Evolutionary conservation across 53 echinoderm and acorn worm species (phyloP).

Genomic region (Luidia sarsii): DNA sequence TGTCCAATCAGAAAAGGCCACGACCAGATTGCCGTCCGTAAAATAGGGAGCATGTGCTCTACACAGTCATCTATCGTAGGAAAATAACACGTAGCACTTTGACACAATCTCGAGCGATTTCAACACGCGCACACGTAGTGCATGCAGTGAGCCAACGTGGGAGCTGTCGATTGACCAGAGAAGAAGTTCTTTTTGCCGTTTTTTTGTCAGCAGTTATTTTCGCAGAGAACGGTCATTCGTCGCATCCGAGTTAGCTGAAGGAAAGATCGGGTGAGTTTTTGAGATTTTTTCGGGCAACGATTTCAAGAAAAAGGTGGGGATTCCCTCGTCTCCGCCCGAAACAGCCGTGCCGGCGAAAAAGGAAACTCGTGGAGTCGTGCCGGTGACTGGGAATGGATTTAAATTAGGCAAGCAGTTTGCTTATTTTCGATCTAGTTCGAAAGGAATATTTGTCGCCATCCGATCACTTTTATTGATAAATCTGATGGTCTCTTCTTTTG

Average conservation of each 20-base stretch:
- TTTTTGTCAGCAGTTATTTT: neutral
- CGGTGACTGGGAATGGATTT: too few species aligned
- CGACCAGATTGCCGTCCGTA: conserved; percentile 61
- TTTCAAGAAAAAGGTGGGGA: conserved; percentile 7
- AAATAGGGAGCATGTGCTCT: conserved; percentile 54
- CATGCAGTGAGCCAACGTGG: too few species aligned
- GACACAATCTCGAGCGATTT: too few species aligned
- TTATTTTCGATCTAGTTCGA: too few species aligned
- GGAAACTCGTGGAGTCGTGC: too few species aligned
- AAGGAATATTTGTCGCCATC: too few species aligned
- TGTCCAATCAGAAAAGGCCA: conserved; percentile 89
- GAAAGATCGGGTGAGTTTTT: conserved; percentile 8
- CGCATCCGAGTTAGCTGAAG: neutral
- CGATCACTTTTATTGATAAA: too few species aligned
- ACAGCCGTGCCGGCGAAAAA: too few species aligned
- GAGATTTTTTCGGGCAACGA: neutral
- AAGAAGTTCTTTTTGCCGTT: neutral
- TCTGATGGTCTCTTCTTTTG: too few species aligned
- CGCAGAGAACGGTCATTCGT: neutral
- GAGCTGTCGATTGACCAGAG: too few species aligned
- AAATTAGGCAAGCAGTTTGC: too few species aligned
- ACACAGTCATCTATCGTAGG: neutral
- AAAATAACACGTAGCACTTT: conserved; percentile 6
- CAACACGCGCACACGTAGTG: too few species aligned
- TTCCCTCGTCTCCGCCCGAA: conserved; percentile 27